Base-by-base conservation (phyloP, 2,888 invertebrate genomes). In the Xestia rhomboidea region DNA sequence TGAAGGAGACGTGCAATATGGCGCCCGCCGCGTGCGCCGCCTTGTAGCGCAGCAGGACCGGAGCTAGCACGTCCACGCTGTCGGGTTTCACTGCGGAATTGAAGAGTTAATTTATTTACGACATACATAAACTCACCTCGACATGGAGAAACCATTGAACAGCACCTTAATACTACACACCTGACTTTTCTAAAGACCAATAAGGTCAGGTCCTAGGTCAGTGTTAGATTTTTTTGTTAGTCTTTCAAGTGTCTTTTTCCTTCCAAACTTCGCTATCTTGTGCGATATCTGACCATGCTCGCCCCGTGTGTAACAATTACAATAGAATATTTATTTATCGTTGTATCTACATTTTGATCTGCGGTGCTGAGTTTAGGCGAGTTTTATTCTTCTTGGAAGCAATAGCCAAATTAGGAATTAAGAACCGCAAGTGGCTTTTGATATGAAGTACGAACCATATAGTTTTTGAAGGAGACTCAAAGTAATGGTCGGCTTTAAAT, bases 1-100 rank as follows among this genome's bases (percentile, higher is more conserved):
- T 99, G 94, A 99, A 99, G 75, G 97, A 97, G 34, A 99, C 97
- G 92, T 98, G 98, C 57, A 99, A 94, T 79, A 99, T 97, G 91
- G 97, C 97, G 74, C 98, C 98, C 15, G 97, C 97, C 73, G 98
- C 97, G 92, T 98, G 98, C 11, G 98, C 98, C 63, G 98, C 97
- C 92, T 98, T 98, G 95, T 99, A 99, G 79, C 97, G 97, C 34
- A 97, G 96, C 79, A 99, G 95, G 41, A 98, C 96, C 1, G 98
- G 98, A 0, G 98, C 97, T 76, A 99, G 95, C 11, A 98, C 97
- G 91, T 98, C 97, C 60, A 98, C 97, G 91, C 98, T 97, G 93
- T 98, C 97, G 1, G 98, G 97, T 90, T 98, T 97, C 68, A 98
- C 98, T 98, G 93, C 10, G 21, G 27, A 60, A 57, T 18, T 4